phyloP scores from a whole-genome alignment of 1,140 invertebrate genomes.

The Cepaea nemoralis region DNA sequence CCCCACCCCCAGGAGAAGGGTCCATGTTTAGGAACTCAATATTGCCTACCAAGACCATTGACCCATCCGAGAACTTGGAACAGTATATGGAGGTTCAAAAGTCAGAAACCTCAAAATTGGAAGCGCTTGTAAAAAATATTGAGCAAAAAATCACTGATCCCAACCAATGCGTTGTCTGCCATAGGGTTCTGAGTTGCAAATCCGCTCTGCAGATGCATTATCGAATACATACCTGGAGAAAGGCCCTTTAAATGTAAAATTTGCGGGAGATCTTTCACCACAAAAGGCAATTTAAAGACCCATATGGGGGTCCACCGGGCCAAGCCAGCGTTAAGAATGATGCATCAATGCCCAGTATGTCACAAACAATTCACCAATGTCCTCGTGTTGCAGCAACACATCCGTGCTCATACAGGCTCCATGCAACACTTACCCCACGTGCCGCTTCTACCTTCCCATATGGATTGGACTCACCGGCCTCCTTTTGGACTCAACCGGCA shows the following conservation, averaged over 20 bases:
- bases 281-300: slow-evolving; percentile 98
- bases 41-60: slow-evolving; percentile 77
- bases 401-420: slow-evolving; percentile 80
- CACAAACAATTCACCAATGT: slow-evolving; percentile 98
- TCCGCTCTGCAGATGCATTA: slow-evolving; percentile 99
- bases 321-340: slow-evolving; percentile 83
- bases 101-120: slow-evolving; percentile 93
- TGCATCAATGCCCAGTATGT: slow-evolving; percentile 98
- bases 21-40: slow-evolving; percentile 55
- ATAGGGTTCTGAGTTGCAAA: slow-evolving; percentile 96
- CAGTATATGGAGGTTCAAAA: slow-evolving; percentile 90
- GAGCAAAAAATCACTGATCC: slow-evolving; percentile 96
- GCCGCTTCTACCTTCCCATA: slow-evolving; percentile 44
- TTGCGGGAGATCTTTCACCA: slow-evolving; percentile 95
- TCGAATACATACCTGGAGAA: slow-evolving; percentile 81
- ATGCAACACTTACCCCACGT: slow-evolving; percentile 51
- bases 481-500: slow-evolving; percentile 13
- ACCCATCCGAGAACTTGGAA: slow-evolving; percentile 92
- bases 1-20: slow-evolving; percentile 7
- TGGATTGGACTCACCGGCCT: slow-evolving; percentile 48
- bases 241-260: slow-evolving; percentile 96
- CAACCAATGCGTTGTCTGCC: slow-evolving; percentile 97
- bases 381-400: slow-evolving; percentile 94
- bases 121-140: slow-evolving; percentile 95
- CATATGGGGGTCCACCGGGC: slow-evolving; percentile 98